Conservation (phyloP, 2,888 invertebrate genomes). For the Axea sp. region DNA sequence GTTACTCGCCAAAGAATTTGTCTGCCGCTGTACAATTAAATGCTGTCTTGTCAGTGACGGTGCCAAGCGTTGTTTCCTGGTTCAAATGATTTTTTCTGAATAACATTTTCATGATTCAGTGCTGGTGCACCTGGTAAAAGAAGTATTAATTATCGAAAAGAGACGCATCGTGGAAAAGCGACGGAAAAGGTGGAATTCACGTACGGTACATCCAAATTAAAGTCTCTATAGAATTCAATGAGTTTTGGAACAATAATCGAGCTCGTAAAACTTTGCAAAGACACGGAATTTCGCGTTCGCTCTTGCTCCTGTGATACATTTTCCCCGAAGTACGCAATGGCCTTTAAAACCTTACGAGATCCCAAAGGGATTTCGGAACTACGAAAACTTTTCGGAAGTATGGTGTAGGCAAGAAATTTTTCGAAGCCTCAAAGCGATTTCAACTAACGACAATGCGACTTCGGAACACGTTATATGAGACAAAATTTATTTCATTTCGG, state of each 20-base stretch:
- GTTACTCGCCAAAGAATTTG: no score
- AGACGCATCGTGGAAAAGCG: slow-evolving; percentile 1
- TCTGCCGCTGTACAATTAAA: no score
- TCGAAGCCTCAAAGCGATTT: slow-evolving; percentile 56
- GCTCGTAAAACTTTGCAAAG: slow-evolving; percentile 58
- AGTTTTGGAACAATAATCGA: slow-evolving; percentile 58
- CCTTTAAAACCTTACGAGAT: slow-evolving; percentile 57
- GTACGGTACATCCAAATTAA: slow-evolving; percentile 42
- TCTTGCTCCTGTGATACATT: slow-evolving; percentile 49
- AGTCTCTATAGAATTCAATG: slow-evolving; percentile 54
- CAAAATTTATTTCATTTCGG: slow-evolving; percentile 42
- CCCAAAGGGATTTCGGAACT: slow-evolving; percentile 46
- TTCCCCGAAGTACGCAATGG: slow-evolving; percentile 44
- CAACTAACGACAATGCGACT: slow-evolving; percentile 50
- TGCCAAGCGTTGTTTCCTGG: no score
- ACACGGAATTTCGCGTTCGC: slow-evolving; percentile 53
- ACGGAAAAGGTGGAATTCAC: slow-evolving; percentile 16
- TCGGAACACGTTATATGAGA: slow-evolving; percentile 29
- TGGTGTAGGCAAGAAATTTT: slow-evolving; percentile 54
- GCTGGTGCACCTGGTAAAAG: no score
- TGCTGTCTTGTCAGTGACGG: no score
- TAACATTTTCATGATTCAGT: no score
- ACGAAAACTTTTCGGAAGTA: slow-evolving; percentile 46
- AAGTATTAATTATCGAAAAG: slow-evolving; percentile 29
- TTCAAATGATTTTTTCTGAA: no score